phyloP scores from a whole-genome alignment of 2,797 vertebrate species.

The Enteromius thamalakanensis region DNA sequence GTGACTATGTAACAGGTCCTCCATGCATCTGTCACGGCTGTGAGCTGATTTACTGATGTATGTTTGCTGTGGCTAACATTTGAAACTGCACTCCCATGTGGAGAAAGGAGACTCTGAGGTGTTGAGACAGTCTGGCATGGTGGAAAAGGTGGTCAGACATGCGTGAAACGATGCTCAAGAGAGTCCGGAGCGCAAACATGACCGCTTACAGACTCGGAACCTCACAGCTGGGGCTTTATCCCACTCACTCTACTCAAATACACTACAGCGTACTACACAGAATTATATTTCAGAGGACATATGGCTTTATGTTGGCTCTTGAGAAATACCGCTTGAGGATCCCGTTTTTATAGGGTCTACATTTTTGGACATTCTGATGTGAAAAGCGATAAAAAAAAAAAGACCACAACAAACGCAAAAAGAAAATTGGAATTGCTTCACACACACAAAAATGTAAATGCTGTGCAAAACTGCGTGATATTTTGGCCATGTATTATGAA shows the following conservation, averaged over 20 bases:
- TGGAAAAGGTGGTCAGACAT: constrained; percentile 70
- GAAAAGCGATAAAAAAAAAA: background rate
- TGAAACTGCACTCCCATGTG: constrained; percentile 67
- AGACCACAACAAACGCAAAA: background rate
- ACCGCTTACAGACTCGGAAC: constrained; percentile 62
- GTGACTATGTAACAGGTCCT: constrained; percentile 44
- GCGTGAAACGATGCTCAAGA: constrained; percentile 65
- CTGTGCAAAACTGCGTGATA: background rate
- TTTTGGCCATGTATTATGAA: background rate
- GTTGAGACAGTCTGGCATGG: constrained; percentile 68
- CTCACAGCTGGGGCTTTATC: constrained; percentile 48
- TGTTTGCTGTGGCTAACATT: constrained; percentile 70
- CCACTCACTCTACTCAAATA: constrained; percentile 22
- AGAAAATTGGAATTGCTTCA: background rate
- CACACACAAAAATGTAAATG: too few relatives aligned
- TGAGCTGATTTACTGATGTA: constrained; percentile 64
- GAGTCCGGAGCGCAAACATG: constrained; percentile 63
- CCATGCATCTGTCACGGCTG: constrained; percentile 45
- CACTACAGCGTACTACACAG: background rate
- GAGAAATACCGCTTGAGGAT: background rate
- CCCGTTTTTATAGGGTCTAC: background rate
- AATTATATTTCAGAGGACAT: constrained; percentile 19
- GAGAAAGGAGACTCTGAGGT: constrained; percentile 62
- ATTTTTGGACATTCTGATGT: background rate
- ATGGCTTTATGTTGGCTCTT: background rate